Base-by-base conservation (phyloP, 2,113 vertebrate species). In the Chaetodon trifascialis region DNA sequence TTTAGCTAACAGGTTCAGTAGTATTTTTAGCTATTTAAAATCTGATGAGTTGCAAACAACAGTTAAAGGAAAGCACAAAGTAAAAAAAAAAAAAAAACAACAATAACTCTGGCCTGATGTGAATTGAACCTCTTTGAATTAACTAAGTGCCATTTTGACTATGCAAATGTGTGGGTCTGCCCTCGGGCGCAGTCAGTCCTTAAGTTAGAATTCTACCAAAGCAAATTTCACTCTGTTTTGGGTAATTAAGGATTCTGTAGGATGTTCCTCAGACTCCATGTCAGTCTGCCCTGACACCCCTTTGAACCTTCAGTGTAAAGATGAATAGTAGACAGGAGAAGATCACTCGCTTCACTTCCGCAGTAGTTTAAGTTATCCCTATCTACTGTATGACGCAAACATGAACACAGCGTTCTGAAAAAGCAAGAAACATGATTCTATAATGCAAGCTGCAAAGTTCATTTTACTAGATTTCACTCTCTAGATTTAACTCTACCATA, bases 141-240 rank as follows among this genome's bases (percentile, higher is more conserved):
- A 3, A 77, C 3, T 21, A 19, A 9, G 46, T 38, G 40, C 19
- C 17, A 44, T 40, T 77, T 76, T 81, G 56, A 70, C 59, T 76
- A 42, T 71, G 46, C 69, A 74, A 72, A 82, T 51, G 21, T 12
- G 1, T 17, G 16, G 25, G 49, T 64, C 16, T 52, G 34, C 34
- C 56, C 36, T 74, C 58, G 21, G 42, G 68, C 49, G 6, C 59
- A 7, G 30, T 60, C 30, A 34, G 7, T 47, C 68, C 36, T 51
- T 7, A 7, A 52, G 10, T 66, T 49, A 30, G 25, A 73, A 83
- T 23, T 17, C 40, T 4, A 38, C 6, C 51, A 14, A 76, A 55
- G 47, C 16, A 49, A 4, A 65, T 65, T 84, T 76, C 9, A 60
- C 58, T 82, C 19, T 54, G 2, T 73, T 82, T 80, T 66, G 68